phyloP scores from a whole-genome alignment of 2,797 vertebrate species.

The Rhinella marina region DNA sequence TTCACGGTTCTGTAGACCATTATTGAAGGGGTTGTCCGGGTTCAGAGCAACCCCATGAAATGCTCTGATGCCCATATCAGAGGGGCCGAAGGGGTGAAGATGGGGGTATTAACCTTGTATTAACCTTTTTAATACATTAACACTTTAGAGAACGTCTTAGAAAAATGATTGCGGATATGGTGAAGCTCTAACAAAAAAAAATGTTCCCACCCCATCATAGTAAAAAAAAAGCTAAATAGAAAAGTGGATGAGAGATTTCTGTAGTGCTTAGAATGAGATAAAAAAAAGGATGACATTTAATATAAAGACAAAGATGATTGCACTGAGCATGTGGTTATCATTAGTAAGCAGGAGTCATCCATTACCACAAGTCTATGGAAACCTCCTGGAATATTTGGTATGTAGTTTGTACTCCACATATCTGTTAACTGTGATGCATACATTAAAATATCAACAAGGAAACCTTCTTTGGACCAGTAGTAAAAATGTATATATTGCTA shows the following conservation, averaged over 20 bases:
- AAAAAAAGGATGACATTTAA: not conserved
- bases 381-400: too few relatives aligned
- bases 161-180: not conserved
- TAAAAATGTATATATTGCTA: not conserved
- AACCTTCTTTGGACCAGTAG: not conserved
- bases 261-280: too few relatives aligned
- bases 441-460: not conserved
- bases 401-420: not conserved
- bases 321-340: too few relatives aligned
- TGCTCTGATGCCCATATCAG: too few relatives aligned
- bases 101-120: too few relatives aligned
- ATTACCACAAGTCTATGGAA: too few relatives aligned
- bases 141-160: not conserved
- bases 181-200: not conserved
- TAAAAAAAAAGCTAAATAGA: not conserved
- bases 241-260: not conserved
- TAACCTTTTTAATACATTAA: not conserved
- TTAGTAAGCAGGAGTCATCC: too few relatives aligned
- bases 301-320: not conserved
- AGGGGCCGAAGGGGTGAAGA: too few relatives aligned
- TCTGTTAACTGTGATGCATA: not conserved
- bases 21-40: too few relatives aligned
- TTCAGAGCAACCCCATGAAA: too few relatives aligned
- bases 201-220: not conserved
- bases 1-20: too few relatives aligned